Evolutionary conservation across 92 coral and sea anemone species (phyloP).

Genomic region (Epizoanthus scotinus): DNA sequence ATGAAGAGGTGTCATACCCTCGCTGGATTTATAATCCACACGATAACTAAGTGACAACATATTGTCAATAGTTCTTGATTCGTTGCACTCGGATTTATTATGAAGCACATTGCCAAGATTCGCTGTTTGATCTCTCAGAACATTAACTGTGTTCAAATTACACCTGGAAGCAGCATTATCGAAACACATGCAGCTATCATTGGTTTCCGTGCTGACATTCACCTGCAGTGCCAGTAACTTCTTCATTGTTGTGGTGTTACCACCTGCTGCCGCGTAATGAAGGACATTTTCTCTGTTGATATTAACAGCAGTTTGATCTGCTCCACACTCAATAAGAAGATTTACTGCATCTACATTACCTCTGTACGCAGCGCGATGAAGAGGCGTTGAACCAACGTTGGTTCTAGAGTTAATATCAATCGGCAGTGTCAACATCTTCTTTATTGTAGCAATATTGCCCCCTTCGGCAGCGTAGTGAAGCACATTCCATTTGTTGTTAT

Average conservation of each 20-base stretch:
- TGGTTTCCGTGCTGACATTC: background rate
- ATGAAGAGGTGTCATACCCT: background rate
- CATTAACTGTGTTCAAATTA: background rate
- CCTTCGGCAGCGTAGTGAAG: conserved; percentile 42
- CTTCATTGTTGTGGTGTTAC: background rate
- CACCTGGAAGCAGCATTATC: background rate
- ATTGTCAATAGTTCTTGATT: background rate
- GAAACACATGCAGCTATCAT: no score
- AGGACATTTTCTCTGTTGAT: background rate
- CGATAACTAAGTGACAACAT: background rate
- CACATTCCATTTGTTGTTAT: conserved; percentile 27
- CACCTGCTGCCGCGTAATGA: conserved; percentile 2
- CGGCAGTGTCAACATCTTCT: conserved; percentile 16
- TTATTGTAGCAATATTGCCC: conserved; percentile 16
- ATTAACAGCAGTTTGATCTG: conserved; percentile 45
- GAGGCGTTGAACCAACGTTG: conserved; percentile 12
- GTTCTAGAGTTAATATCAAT: conserved; percentile 27
- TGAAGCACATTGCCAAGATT: background rate
- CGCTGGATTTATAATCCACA: background rate
- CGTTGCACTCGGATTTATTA: background rate
- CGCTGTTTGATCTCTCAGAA: background rate
- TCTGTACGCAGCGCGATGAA: conserved; percentile 17
- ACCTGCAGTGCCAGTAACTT: background rate
- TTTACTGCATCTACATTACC: conserved; percentile 33
- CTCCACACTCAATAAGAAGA: conserved; percentile 2